Evolutionary conservation across 2,888 invertebrate species (phyloP).

Genomic region (Cerastis rubricosa): DNA sequence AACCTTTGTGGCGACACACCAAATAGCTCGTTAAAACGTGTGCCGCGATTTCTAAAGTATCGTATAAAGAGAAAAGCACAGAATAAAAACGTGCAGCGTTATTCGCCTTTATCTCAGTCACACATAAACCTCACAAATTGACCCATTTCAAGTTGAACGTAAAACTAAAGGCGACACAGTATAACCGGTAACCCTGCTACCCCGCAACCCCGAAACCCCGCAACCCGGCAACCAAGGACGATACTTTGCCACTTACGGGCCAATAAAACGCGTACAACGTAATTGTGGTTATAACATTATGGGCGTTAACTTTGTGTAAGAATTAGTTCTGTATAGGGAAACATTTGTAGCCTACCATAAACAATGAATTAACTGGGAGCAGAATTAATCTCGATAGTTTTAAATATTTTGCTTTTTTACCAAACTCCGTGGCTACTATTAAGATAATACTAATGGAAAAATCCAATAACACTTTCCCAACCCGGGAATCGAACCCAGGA

Average conservation of each 20-base stretch:
- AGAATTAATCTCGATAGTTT: background rate
- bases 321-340: slow-evolving; percentile 31
- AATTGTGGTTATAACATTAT: slow-evolving; percentile 66
- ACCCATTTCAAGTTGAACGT: slow-evolving; percentile 70
- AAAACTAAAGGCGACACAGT: slow-evolving; percentile 72
- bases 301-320: slow-evolving; percentile 57
- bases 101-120: slow-evolving; percentile 71
- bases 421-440: too few species aligned
- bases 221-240: slow-evolving; percentile 57
- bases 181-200: slow-evolving; percentile 58
- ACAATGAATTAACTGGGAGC: background rate
- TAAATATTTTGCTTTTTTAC: too few species aligned
- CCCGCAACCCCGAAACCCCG: slow-evolving; percentile 37
- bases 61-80: slow-evolving; percentile 61
- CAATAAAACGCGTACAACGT: slow-evolving; percentile 69
- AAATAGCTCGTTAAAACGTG: slow-evolving; percentile 58
- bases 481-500: too few species aligned
- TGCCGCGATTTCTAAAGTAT: slow-evolving; percentile 58
- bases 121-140: slow-evolving; percentile 72
- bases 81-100: slow-evolving; percentile 70
- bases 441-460: too few species aligned
- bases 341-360: slow-evolving; percentile 7
- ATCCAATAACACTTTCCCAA: too few species aligned
- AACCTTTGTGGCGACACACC: slow-evolving; percentile 46
- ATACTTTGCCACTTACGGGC: slow-evolving; percentile 69